A percentile compares a stretch with the other conserved stretches of the same genome.
These are phyloP conservation scores for Dexiosoma caninum DNA, from an alignment of 2,888 invertebrate genomes.

Conservation along the genomic window DNA sequence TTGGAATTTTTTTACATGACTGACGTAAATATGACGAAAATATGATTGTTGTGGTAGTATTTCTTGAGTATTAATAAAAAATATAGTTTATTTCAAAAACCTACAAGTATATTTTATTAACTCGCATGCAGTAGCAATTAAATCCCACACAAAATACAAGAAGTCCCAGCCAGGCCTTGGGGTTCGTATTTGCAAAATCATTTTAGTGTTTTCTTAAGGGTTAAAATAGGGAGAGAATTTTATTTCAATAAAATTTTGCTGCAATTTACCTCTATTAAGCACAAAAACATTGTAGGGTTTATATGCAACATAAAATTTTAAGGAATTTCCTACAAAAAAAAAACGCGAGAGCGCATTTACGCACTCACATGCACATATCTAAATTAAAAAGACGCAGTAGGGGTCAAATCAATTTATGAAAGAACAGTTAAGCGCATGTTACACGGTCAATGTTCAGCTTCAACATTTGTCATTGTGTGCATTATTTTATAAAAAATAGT, in stretches of 20 bases:
- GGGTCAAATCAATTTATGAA: conserved; percentile 62
- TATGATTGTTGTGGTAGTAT: not conserved
- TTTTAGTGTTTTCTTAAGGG: no score
- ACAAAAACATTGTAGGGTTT: not conserved
- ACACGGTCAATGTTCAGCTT: no score
- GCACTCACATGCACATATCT: not conserved
- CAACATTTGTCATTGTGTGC: no score
- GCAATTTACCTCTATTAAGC: conserved; percentile 27
- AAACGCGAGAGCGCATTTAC: not conserved
- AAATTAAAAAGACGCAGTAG: conserved; percentile 57
- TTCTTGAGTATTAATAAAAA: not conserved
- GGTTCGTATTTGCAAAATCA: no score
- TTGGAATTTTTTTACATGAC: not conserved
- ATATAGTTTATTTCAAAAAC: conserved; percentile 5
- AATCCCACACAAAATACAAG: conserved; percentile 1
- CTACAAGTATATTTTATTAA: conserved; percentile 16
- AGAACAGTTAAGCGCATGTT: no score
- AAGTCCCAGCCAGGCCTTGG: not conserved
- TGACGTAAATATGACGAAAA: not conserved
- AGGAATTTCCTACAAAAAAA: conserved; percentile 29
- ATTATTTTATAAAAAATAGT: no score
- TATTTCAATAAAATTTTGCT: conserved; percentile 3
- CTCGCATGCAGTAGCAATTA: not conserved
- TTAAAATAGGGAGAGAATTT: no score
- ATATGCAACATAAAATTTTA: not conserved